Evolutionary conservation across 2,113 vertebrate species (phyloP), one percentile per base, ranked within the genome.

Genomic region (Phoxinus phoxinus): DNA sequence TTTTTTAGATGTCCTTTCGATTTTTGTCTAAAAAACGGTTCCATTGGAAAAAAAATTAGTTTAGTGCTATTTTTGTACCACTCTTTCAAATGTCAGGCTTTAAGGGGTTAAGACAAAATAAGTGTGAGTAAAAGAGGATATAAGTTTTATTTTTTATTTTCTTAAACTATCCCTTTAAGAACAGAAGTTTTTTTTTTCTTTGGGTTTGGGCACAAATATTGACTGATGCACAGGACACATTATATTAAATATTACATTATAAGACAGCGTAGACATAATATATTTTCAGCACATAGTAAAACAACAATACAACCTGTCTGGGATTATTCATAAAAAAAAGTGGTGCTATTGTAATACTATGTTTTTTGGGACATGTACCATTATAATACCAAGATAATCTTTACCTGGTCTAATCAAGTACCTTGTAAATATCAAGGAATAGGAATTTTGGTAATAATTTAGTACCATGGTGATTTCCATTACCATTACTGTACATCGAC

Each of bases 161-260:
- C 25, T 25, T 15, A 23, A 73, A 46, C 37, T 25, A 25, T 73
- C 35, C 23, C 23, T 73, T n/a, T 79, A 27, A 80, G n/a, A 30
- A 30, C 37, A 79, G 12, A 41, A 25, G 56, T 15, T 77, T 35
- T 35, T 35, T 3, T 35, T 35, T 35, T 32, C 10, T 58, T 35
- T 58, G 51, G 12, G 30, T 78, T 19, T 15, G 51, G 75, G 2
- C 75, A 78, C 21, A 79, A 44, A 41, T 61, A 17, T 19, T 23
- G 9, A 44, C 56, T 9, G 23, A 37, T 46, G 23, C 11, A 73
- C 71, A 41, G 13, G 23, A 79, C 32, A 61, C 35, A 10, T 77
- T 51, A 75, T 37, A 69, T 69, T 21, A 73, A 41, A 79, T 59
- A 79, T 78, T 15, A 59, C 32, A 59, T 78, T 59, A 25, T 27